phyloP scores from a whole-genome alignment of 2,888 invertebrate genomes.

The Drosophila imparisetae region DNA sequence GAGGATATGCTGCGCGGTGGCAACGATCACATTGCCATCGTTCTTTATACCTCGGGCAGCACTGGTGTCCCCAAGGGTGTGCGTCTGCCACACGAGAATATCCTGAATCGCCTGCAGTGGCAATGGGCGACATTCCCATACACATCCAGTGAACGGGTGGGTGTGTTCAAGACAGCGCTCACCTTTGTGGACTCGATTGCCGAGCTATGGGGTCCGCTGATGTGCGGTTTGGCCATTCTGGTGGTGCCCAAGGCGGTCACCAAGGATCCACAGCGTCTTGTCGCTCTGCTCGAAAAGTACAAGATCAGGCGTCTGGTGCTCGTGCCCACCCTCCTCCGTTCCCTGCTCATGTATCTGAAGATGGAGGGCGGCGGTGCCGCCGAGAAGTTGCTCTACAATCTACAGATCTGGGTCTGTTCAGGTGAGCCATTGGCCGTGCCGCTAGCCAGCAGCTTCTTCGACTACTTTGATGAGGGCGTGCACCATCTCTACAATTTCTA shows the following conservation, averaged over 20 bases:
- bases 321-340: slow-evolving; percentile 92
- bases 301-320: slow-evolving; percentile 92
- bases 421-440: slow-evolving; percentile 92
- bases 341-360: slow-evolving; percentile 90
- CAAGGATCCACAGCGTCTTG: slow-evolving; percentile 91
- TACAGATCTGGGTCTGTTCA: slow-evolving; percentile 94
- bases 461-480: slow-evolving; percentile 88
- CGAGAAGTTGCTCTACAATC: slow-evolving; percentile 86
- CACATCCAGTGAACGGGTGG: slow-evolving; percentile 87
- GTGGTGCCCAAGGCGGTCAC: slow-evolving; percentile 90
- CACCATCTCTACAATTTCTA: slow-evolving; percentile 93
- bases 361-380: slow-evolving; percentile 84
- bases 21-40: slow-evolving; percentile 78
- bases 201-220: slow-evolving; percentile 94
- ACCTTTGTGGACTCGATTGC: slow-evolving; percentile 96
- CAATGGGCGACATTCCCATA: slow-evolving; percentile 94
- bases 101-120: slow-evolving; percentile 94
- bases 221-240: slow-evolving; percentile 89
- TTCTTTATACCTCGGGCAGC: slow-evolving; percentile 89
- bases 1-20: slow-evolving; percentile 84
- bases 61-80: slow-evolving; percentile 97
- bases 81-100: slow-evolving; percentile 90
- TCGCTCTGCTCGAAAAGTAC: slow-evolving; percentile 89
- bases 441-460: slow-evolving; percentile 91
- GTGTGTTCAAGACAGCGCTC: slow-evolving; percentile 95